Evolutionary conservation across 1,140 invertebrate species (phyloP), one percentile per base, ranked within the genome.

Genomic region (Pseudomyrmex concolor): DNA sequence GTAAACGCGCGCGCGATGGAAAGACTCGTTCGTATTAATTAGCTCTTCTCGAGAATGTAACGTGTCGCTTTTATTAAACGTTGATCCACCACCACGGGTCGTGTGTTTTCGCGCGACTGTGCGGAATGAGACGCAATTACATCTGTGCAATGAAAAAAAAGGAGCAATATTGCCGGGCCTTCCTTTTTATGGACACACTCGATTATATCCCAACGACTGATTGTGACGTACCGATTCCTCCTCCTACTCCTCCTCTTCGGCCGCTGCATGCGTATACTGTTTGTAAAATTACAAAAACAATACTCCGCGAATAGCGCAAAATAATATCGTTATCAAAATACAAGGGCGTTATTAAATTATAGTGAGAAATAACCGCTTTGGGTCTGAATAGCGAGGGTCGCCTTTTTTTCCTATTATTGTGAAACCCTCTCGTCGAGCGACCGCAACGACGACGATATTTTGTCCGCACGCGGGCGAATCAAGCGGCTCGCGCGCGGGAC

Each of bases 351-450:
- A 91, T 90, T 89, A 90, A 91, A 91, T 91, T 89, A 90, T 87
- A 89, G 86, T 88, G 86, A 91, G 90, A 86, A 90, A 91, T 90
- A 91, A 83, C 77, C 78, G 74, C 83, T 91, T 91, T 85, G 86
- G 85, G 78, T 77, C 83, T 84, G 86, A 91, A 90, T 90, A 89
- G 89, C 88, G 78, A 89, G 87, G 89, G 88, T 90, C 87, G 72
- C 70, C 84, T 90, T 89, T 90, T 77, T 90, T 91, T 90, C 89
- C 85, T 91, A 90, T 90, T 91, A 91, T 91, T 91, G 90, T 89
- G 90, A 91, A 91, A 91, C 88, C 89, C 88, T 89, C 89, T 85
- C 67, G n/a, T 34, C 34, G 34, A 34, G 34, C 34, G 77, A 85
- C 64, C 50, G 63, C 25, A 59, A 68, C 15, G 90, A 68, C 15